Percentiles rank a stretch among this genome's conserved stretches.
Evolutionary conservation across 2,113 vertebrate species (phyloP).

Genomic region (Limnothrissa miodon): DNA sequence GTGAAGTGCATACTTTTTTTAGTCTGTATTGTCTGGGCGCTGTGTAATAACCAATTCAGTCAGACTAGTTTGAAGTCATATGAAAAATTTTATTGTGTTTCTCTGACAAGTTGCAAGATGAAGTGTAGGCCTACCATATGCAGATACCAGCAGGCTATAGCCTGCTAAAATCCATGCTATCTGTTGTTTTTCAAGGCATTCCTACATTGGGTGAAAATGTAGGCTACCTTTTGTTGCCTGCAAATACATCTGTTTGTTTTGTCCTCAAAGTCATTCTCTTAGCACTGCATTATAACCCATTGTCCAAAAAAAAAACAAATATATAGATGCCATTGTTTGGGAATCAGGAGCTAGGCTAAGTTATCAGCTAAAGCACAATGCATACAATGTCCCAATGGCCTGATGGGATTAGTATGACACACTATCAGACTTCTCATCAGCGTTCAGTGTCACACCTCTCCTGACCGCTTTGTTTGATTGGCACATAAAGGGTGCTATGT

Average conservation of each 20-base stretch:
- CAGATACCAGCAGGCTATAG: too few relatives aligned
- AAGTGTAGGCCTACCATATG: background rate
- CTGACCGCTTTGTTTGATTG: conserved; percentile 11
- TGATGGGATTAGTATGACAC: background rate
- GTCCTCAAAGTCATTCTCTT: background rate
- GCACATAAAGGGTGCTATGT: background rate
- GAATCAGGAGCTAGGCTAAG: background rate
- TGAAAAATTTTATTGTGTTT: background rate
- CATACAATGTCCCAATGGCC: background rate
- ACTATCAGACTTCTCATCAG: background rate
- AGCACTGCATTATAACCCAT: background rate
- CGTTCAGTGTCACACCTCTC: background rate
- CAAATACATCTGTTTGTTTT: background rate
- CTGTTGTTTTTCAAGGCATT: too few relatives aligned
- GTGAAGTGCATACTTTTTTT: background rate
- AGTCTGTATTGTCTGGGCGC: background rate
- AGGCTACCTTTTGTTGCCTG: background rate
- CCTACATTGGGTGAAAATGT: background rate
- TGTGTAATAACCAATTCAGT: background rate
- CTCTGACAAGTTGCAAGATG: background rate
- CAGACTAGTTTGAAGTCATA: background rate
- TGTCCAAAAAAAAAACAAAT: background rate
- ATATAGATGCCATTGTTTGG: background rate
- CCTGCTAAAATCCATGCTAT: too few relatives aligned
- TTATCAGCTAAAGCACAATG: background rate